Conservation (phyloP, 2,888 invertebrate genomes). For the Epirrhoe alternata region DNA sequence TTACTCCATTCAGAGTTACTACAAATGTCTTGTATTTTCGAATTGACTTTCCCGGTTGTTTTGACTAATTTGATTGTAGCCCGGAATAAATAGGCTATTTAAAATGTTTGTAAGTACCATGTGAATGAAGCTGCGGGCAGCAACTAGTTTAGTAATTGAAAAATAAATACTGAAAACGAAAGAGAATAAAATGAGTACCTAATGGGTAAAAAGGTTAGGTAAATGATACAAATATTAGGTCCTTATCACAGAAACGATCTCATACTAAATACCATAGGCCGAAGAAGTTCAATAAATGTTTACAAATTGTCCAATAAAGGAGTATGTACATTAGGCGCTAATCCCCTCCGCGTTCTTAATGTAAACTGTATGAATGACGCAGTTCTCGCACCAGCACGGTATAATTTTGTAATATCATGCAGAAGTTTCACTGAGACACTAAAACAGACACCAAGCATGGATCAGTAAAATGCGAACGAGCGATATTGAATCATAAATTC, state of each 20-base stretch:
- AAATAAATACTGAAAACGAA: background rate
- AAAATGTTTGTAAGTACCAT: too few species aligned
- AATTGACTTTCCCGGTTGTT: too few species aligned
- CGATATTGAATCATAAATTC: slow-evolving; percentile 10
- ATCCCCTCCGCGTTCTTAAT: slow-evolving; percentile 54
- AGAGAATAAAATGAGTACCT: too few species aligned
- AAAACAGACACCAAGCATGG: slow-evolving; percentile 1
- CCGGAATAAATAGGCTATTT: too few species aligned
- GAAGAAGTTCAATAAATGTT: slow-evolving; percentile 28
- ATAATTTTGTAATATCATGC: slow-evolving; percentile 2
- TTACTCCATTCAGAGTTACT: background rate
- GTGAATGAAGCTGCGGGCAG: too few species aligned
- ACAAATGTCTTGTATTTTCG: background rate
- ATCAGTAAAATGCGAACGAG: background rate
- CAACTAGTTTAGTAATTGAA: too few species aligned
- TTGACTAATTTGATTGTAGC: too few species aligned
- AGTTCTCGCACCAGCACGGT: slow-evolving; percentile 58
- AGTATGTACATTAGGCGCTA: slow-evolving; percentile 46
- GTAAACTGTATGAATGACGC: slow-evolving; percentile 65
- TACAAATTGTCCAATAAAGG: slow-evolving; percentile 49
- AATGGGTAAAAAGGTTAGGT: background rate
- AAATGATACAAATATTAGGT: background rate
- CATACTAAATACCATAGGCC: background rate
- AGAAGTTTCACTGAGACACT: slow-evolving; percentile 5
- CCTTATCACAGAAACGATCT: background rate